Base-by-base conservation (phyloP, 2,113 vertebrate species). In the Takifugu flavidus region DNA sequence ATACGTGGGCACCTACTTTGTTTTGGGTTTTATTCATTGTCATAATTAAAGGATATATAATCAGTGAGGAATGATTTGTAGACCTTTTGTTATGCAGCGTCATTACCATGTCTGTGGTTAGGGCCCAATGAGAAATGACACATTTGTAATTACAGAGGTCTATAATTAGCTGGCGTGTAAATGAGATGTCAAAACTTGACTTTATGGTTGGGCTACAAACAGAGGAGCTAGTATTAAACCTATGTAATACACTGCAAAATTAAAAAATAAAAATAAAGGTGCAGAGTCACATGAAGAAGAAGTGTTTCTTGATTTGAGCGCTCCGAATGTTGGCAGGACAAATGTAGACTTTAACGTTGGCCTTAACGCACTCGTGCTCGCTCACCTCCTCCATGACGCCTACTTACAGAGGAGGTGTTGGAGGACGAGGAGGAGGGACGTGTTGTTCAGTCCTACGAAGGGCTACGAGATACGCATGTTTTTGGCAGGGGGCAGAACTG, bases 41-140 rank as follows among this genome's bases (percentile, higher is more conserved):
- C 43, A 46, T 0, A 46, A 56, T 3, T 67, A 25, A 49, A 58
- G 64, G 52, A 8, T n/a, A 34, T 11, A 3, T 70, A 72, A 62
- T 52, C 49, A 47, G 34, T 39, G 34, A 39, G 34, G 34, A 39
- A 39, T 39, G 6, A 39, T 39, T 39, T 39, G 8, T 10, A 39
- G 34, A 7, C 11, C 12, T 25, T 53, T 53, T 78, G 65, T 76
- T 47, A 78, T 64, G 63, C 26, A 34, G 62, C 69, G 72, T 73
- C 72, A 67, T 76, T 77, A 83, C 52, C 68, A 61, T 79, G 71
- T 85, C 78, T 52, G 71, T 70, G 53, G 75, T 72, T 80, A 6
- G 57, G 49, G 51, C 52, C 77, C 86, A 89, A 87, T 89, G 77
- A 85, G 83, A 86, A 88, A 82, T 82, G 85, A 87, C 83, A 86